Base-by-base conservation (phyloP, 1,140 invertebrate genomes). In the Drosophila pruinosa region DNA sequence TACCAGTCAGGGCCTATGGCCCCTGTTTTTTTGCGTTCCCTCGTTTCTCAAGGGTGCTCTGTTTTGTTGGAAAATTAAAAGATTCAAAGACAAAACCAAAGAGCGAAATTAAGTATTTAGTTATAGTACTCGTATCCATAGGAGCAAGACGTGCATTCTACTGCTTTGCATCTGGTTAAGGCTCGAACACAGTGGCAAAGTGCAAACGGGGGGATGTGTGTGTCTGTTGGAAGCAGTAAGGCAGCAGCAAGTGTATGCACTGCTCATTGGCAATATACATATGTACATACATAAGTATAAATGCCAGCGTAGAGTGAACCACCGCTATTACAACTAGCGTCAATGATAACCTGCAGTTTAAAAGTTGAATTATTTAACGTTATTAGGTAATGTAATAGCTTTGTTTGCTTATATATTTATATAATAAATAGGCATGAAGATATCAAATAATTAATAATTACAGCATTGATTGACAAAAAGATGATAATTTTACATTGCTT, bases 21-120 rank as follows among this genome's bases (percentile, higher is more conserved):
- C 14, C 26, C 36, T 10, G 15, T 4, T 14, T 8, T 10, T 3
- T 15, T 4, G 7, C 36, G 2, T 19, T 14, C 4, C 59, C 10
- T 26, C 28, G 8, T 31, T 19, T n/a, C 52, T 4, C n/a, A 2
- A 6, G 19, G 6, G 39, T 6, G 8, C 36, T 38, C 28, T 26
- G 8, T 8, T 43, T 45, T 57, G 57, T 45, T 88, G 82, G 82
- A 88, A 88, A 88, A 65, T 88, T 88, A 88, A 88, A 88, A 88
- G 82, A 88, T 82, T 88, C 82, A 88, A 88, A 88, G 82, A 64
- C 81, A 86, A 88, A 77, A 62, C 65, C 81, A 88, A 69, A 78
- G 78, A 86, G 70, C 65, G 85, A 85, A 85, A 86, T 85, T 85
- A 85, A 85, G 81, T 85, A 85, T 85, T 85, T 85, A 85, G 81